Conservation (phyloP, 2,797 vertebrate genomes). For the Tympanoctomys barrerae region DNA sequence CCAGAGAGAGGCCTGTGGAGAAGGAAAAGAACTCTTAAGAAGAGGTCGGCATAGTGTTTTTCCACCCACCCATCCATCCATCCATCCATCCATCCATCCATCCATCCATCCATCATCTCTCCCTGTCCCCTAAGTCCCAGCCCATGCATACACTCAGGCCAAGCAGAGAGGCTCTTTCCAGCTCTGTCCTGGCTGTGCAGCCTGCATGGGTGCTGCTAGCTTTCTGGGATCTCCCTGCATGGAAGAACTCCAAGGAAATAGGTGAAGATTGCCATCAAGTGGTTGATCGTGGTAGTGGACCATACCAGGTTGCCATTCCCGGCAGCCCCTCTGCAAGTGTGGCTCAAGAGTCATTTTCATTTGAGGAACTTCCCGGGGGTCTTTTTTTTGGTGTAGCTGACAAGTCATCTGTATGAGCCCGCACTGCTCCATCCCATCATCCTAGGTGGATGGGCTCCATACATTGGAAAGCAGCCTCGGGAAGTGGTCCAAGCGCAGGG, state of each 20-base stretch:
- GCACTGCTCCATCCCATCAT: fast-evolving
- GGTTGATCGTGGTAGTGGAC: conserved; percentile 79
- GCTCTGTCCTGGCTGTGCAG: neutral
- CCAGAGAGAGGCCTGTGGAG: neutral
- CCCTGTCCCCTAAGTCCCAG: neutral
- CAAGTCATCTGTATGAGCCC: neutral
- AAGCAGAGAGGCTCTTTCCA: neutral
- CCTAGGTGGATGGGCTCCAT: neutral
- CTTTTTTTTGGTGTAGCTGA: neutral
- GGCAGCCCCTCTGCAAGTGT: neutral
- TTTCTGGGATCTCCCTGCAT: conserved; percentile 49
- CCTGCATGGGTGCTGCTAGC: neutral
- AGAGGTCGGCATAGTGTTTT: too few species aligned
- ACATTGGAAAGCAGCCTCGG: neutral
- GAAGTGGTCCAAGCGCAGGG: neutral
- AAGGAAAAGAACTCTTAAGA: neutral
- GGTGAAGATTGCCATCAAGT: conserved; percentile 84
- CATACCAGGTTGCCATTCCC: neutral
- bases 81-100: neutral
- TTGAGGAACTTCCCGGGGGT: neutral
- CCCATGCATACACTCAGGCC: neutral
- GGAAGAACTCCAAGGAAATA: conserved; percentile 79
- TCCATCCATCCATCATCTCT: too few species aligned
- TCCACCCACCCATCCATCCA: too few species aligned
- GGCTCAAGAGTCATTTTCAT: neutral